Conservation (phyloP, 2,888 invertebrate species). For the Junonia oenone region DNA sequence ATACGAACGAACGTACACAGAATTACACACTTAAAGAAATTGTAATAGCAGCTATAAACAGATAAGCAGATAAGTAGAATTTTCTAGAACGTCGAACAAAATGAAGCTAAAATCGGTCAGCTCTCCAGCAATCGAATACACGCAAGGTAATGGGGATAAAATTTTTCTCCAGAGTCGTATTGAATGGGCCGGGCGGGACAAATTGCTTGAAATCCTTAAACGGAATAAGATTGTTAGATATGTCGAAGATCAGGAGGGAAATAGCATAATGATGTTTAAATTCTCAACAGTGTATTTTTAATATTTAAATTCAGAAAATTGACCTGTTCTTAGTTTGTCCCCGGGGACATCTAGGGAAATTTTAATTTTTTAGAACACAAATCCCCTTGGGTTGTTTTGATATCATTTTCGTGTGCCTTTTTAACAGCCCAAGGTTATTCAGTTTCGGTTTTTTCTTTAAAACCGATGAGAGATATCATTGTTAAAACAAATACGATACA, state of each 20-base stretch:
- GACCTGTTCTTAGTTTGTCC: too few species aligned
- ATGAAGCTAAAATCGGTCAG: conserved; percentile 10
- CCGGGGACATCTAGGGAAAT: too few species aligned
- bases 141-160: conserved; percentile 15
- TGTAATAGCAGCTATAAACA: conserved; percentile 6
- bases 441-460: too few species aligned
- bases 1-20: too few species aligned
- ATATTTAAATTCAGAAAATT: too few species aligned
- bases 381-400: too few species aligned
- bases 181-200: conserved; percentile 11
- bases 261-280: background rate
- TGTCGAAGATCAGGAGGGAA: background rate
- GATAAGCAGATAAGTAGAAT: conserved; percentile 9
- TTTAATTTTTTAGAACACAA: too few species aligned
- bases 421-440: too few species aligned
- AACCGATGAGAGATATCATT: too few species aligned
- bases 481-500: too few species aligned
- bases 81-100: conserved; percentile 14
- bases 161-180: conserved; percentile 6
- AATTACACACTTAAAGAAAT: conserved; percentile 1
- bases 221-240: conserved; percentile 1
- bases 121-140: conserved; percentile 7
- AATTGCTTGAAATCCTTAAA: conserved; percentile 14
- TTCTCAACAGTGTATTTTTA: background rate
- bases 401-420: too few species aligned